A percentile compares a stretch with the other conserved stretches of the same genome.
phyloP scores from a whole-genome alignment of 2,113 vertebrate species.

The Nothoprocta pentlandii region DNA sequence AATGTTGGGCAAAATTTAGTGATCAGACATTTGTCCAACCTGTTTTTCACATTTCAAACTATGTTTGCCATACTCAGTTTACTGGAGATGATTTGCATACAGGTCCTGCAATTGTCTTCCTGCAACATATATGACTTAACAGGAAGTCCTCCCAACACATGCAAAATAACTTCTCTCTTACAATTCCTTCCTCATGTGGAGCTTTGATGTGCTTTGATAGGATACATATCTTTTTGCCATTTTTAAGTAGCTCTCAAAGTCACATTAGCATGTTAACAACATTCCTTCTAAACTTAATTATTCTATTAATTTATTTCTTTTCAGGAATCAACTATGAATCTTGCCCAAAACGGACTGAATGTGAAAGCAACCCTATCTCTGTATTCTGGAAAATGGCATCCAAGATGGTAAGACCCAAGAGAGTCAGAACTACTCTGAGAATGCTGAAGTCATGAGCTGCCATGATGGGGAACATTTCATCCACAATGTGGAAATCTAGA shows the following conservation, averaged over 20 bases:
- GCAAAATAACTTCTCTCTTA: neutral
- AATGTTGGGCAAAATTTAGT: neutral
- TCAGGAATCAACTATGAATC: constrained; percentile 77
- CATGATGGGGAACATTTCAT: neutral
- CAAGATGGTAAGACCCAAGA: constrained; percentile 69
- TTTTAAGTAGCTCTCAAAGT: neutral
- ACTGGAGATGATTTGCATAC: neutral
- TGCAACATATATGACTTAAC: neutral
- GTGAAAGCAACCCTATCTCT: constrained; percentile 53
- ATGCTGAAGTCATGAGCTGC: neutral
- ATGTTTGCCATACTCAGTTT: neutral
- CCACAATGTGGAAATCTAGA: neutral
- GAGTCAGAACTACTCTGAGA: neutral
- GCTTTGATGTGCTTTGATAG: neutral
- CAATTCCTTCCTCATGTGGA: neutral
- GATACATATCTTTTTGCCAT: neutral
- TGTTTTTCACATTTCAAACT: neutral
- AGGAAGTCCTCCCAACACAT: neutral
- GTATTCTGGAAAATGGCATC: constrained; percentile 80
- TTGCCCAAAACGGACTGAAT: constrained; percentile 78
- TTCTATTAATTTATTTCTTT: constrained; percentile 43
- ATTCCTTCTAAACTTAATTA: neutral
- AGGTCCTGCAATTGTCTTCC: neutral
- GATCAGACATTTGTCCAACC: neutral
- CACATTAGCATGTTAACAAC: neutral